Evolutionary conservation across 2,113 vertebrate species (phyloP).

Genomic region (Anoura caudifer): DNA sequence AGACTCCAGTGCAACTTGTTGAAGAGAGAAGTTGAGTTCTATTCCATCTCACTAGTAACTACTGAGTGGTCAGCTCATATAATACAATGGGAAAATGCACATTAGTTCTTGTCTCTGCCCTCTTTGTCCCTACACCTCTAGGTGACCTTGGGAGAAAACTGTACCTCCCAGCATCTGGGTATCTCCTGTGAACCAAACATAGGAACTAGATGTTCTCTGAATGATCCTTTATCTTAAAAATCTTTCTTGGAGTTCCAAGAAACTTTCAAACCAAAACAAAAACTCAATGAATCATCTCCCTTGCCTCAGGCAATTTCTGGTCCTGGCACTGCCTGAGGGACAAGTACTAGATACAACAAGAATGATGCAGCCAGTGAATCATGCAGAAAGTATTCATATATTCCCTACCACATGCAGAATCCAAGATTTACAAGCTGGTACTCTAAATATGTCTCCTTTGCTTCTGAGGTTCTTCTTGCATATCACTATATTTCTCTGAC

Average conservation of each 20-base stretch:
- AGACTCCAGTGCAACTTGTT: neutral
- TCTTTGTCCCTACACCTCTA: neutral
- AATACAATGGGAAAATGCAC: neutral
- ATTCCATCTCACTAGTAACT: neutral
- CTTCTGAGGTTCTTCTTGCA: neutral
- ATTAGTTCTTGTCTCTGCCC: accelerated
- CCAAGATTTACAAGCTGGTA: neutral
- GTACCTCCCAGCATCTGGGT: neutral
- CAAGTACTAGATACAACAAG: neutral
- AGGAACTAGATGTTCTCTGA: neutral
- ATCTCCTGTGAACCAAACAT: neutral
- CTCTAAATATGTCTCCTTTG: neutral
- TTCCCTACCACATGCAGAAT: neutral
- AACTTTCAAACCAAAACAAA: conserved; percentile 12
- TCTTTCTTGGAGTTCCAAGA: neutral
- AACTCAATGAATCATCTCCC: neutral
- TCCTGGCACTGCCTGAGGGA: neutral
- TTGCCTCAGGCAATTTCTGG: neutral
- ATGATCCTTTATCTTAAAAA: neutral
- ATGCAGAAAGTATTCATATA: neutral
- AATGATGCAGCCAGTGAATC: neutral
- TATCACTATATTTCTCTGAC: neutral
- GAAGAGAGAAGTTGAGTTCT: neutral
- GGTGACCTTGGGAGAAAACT: neutral
- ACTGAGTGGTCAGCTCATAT: neutral